phyloP scores from a whole-genome alignment of 2,797 vertebrate genomes.

The Gorsachius magnificus region DNA sequence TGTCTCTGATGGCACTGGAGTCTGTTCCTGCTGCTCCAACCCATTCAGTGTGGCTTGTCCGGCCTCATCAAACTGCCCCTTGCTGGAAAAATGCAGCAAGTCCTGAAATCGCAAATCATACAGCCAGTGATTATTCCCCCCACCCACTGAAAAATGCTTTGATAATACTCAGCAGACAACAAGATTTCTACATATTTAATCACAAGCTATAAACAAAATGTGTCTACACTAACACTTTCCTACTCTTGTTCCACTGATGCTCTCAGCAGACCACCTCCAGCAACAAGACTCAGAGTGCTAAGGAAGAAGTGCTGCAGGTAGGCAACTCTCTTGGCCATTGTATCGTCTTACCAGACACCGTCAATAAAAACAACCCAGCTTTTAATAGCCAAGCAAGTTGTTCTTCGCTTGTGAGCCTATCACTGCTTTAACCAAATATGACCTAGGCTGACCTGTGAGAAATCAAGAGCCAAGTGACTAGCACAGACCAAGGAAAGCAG shows the following conservation, averaged over 20 bases:
- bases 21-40: conserved; percentile 82
- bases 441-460: background rate
- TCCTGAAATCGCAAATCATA: conserved; percentile 81
- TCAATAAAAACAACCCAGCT: background rate
- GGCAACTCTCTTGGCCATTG: background rate
- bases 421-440: background rate
- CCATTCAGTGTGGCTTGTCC: conserved; percentile 83
- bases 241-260: background rate
- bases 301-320: background rate
- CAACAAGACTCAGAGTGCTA: background rate
- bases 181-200: background rate
- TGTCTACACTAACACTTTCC: background rate
- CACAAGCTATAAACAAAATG: background rate
- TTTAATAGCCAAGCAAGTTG: background rate
- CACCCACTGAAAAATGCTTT: conserved; percentile 10
- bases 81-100: conserved; percentile 85
- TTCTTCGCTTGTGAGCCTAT: background rate
- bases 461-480: background rate
- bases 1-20: conserved; percentile 43
- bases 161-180: background rate
- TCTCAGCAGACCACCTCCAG: background rate
- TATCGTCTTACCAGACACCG: background rate
- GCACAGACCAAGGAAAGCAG: background rate
- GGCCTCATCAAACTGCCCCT: conserved; percentile 84
- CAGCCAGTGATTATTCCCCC: conserved; percentile 55